Evolutionary conservation across 2,113 vertebrate genomes (phyloP), one percentile per base, ranked within the genome.

Genomic region (Ptilonorhynchus violaceus): DNA sequence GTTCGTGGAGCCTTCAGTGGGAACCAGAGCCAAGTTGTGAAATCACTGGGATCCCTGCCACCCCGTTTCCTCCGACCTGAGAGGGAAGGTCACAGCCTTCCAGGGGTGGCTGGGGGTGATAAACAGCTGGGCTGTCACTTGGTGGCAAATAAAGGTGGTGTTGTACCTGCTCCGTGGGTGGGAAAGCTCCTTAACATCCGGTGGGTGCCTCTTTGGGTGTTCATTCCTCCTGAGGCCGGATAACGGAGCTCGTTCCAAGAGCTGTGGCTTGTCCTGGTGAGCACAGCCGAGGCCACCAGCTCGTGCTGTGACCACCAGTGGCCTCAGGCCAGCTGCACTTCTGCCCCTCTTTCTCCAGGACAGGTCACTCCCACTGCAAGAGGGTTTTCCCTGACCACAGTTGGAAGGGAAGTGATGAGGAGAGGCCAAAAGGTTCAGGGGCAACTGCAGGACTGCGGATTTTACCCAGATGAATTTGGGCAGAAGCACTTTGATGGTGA

Each of bases 141-240:
- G 72, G 55, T 42, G 31, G 64, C 83, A 81, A 50, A 28, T 56
- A 35, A 25, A 68, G 82, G 85, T 80, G 63, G 15, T n/a, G 11
- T 17, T 37, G 46, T 23, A 4, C 52, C 44, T 81, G 81, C 88
- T 20, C 0, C 1, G n/a, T 35, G 85, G 85, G 72, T 75, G 89
- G 91, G 80, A 70, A 44, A 85, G 7, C 63, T 39, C 64, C 64
- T 56, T 31, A 9, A 9, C 37, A 59, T 21, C 19, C 15, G 0
- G 3, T 2, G 10, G 28, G n/a, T 27, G 49, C 37, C 68, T 73
- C 60, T 44, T 33, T 3, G 18, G 44, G n/a, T 37, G 2, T 27
- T 63, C 55, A 2, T 59, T 66, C 0, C 0, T 20, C 28, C 63
- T 1, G 31, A 11, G 16, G 1, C n/a, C 30, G 1, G 12, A 1